A percentile compares a stretch with the other conserved stretches of the same genome.
Conservation (phyloP, 2,888 invertebrate species). For the Melanophora roralis region DNA sequence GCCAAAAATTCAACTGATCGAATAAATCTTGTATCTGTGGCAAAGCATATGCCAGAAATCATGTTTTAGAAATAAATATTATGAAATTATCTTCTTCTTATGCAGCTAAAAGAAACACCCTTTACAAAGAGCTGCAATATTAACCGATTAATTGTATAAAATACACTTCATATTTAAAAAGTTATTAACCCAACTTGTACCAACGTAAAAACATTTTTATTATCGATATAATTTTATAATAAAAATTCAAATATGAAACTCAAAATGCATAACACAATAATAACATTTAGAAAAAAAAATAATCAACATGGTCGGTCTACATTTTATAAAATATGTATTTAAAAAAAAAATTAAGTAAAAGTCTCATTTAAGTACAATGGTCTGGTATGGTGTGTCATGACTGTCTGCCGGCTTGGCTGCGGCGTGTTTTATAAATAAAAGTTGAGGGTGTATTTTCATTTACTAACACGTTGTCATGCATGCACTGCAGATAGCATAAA, state of each 20-base stretch:
- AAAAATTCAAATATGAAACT: slow-evolving; percentile 48
- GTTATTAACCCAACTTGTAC: not conserved
- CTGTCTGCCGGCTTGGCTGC: slow-evolving; percentile 32
- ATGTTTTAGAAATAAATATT: too few relatives aligned
- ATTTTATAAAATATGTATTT: slow-evolving; percentile 44
- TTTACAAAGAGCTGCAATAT: too few relatives aligned
- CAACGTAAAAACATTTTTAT: not conserved
- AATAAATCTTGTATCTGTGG: too few relatives aligned
- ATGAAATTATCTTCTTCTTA: too few relatives aligned
- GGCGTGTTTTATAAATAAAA: slow-evolving; percentile 37
- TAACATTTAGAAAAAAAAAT: slow-evolving; percentile 24
- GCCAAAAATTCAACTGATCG: too few relatives aligned
- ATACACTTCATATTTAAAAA: slow-evolving; percentile 1
- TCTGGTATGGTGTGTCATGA: slow-evolving; percentile 24
- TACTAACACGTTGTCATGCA: slow-evolving; percentile 1
- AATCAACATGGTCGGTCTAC: slow-evolving; percentile 46
- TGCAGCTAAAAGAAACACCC: slow-evolving; percentile 3
- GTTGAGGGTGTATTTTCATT: slow-evolving; percentile 51
- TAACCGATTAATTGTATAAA: too few relatives aligned
- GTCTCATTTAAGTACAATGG: not conserved
- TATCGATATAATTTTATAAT: slow-evolving; percentile 45
- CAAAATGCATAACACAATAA: slow-evolving; percentile 19
- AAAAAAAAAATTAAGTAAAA: too few relatives aligned
- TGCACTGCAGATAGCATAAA: not conserved
- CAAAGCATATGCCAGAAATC: too few relatives aligned